Conservation (phyloP, 37 sponge, comb jelly and placozoan genomes). For the Theonella swinhoei region DNA sequence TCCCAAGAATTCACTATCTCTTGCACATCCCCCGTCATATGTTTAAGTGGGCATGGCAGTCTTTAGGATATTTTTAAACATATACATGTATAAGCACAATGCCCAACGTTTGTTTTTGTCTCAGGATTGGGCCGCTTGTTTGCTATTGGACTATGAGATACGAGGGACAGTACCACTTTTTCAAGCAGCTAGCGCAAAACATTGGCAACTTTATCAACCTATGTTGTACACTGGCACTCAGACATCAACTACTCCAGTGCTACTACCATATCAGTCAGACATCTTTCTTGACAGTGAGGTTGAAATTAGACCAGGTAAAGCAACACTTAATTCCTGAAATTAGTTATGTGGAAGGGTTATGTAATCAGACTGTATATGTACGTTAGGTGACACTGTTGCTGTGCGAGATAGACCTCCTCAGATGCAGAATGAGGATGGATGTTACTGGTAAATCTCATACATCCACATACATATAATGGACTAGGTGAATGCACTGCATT, state of each 20-base stretch:
- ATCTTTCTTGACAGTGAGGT: no score
- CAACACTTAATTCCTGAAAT: no score
- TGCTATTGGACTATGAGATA: conserved; percentile 5
- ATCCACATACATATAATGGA: no score
- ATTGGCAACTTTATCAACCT: conserved; percentile 10
- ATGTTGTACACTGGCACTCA: background rate
- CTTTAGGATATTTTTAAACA: background rate
- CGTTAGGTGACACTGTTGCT: no score
- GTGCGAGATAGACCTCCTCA: no score
- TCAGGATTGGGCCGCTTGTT: conserved; percentile 1
- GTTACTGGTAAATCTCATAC: no score
- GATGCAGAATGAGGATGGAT: no score
- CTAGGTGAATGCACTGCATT: no score
- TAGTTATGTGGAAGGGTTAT: no score
- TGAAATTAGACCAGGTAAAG: no score
- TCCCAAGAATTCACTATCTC: background rate
- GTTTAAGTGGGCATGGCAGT: background rate
- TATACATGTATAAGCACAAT: background rate
- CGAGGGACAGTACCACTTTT: conserved; percentile 10
- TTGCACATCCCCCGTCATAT: background rate
- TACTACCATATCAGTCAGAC: no score
- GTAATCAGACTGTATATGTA: no score
- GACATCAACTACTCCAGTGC: background rate
- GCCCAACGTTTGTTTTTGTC: background rate
- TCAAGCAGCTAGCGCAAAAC: background rate